Evolutionary conservation across 1,140 invertebrate species (phyloP).

Genomic region (Drosophila obscura): DNA sequence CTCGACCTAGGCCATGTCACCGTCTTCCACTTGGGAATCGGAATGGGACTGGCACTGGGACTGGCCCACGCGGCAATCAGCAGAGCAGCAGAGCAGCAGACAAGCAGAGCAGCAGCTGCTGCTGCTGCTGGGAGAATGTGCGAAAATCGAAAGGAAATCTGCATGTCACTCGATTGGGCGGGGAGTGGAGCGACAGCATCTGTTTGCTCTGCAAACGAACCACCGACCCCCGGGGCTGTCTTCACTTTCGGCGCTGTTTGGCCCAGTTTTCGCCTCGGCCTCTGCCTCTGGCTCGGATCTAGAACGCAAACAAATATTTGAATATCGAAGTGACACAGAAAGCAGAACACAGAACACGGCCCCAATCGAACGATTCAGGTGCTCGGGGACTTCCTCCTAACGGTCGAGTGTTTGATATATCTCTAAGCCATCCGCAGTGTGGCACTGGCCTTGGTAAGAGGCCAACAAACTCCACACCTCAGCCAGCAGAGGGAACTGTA

Average conservation of each 20-base stretch:
- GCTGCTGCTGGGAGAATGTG: constrained; percentile 54
- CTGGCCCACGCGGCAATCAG: constrained; percentile 56
- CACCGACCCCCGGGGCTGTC: not conserved
- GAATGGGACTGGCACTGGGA: not conserved
- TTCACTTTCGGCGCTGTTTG: constrained; percentile 55
- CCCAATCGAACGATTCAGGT: constrained; percentile 29
- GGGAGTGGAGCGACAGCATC: constrained; percentile 50
- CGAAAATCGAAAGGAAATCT: constrained; percentile 78
- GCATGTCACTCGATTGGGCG: constrained; percentile 74
- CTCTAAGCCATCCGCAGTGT: constrained; percentile 32
- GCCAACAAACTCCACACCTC: constrained; percentile 62
- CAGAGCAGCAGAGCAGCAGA: constrained; percentile 26
- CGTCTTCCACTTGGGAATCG: constrained; percentile 1
- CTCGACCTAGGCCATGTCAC: constrained; percentile 37
- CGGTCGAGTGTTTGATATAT: constrained; percentile 40
- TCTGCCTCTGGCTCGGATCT: constrained; percentile 3
- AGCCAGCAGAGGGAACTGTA: constrained; percentile 12
- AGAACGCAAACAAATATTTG: constrained; percentile 68
- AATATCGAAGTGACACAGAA: constrained; percentile 70
- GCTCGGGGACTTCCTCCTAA: constrained; percentile 60
- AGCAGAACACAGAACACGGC: constrained; percentile 7
- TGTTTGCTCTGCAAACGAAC: constrained; percentile 52
- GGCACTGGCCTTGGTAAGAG: constrained; percentile 16
- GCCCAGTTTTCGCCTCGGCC: constrained; percentile 48
- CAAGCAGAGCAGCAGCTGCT: constrained; percentile 1